Base-by-base conservation (phyloP, 2,113 vertebrate species). In the Sceloporus undulatus region DNA sequence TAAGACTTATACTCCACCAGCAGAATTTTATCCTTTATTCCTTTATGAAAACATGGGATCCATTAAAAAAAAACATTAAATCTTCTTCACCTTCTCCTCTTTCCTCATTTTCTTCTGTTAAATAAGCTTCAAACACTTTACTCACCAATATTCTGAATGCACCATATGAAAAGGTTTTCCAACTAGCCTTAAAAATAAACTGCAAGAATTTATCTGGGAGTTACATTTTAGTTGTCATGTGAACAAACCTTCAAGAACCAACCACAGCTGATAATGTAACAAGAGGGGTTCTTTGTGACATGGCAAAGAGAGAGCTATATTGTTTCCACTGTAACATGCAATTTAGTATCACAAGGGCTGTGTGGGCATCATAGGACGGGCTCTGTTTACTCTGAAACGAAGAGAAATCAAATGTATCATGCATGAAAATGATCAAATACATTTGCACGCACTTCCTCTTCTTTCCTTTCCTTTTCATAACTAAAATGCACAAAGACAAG, bases 91-190 rank as follows among this genome's bases (percentile, higher is more conserved):
- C 3, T 59, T n/a, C 16, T 56, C 52, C 18, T 59, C 14, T 56
- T 2, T 29, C 48, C 29, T 10, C 2, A 54, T 29, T 79, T 16
- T 2, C 18, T 25, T 79, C 29, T 29, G 25, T 79, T 54, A 79
- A 54, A 29, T 79, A 29, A 54, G 62, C 11, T 65, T 76, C 23
- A 42, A 62, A 40, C 71, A 73, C 2, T 56, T 76, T 29, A 68
- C 21, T 89, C 74, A 78, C 86, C 93, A 95, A 91, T 85, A 92
- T 88, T 94, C 94, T 93, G 78, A 94, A 92, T 65, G 83, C 85
- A 92, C 68, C 89, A 11, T 82, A 88, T 84, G 70, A 91, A 62
- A 78, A 82, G 0, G 0, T 89, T 90, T 94, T 11, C 84, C 88
- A 91, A 92, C 90, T 91, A 90, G 86, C 65, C 82, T 40, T 34